Percentiles rank a stretch among this genome's conserved stretches.
Evolutionary conservation across 2,888 invertebrate genomes (phyloP).

Genomic region (Peribatodes rhomboidaria): DNA sequence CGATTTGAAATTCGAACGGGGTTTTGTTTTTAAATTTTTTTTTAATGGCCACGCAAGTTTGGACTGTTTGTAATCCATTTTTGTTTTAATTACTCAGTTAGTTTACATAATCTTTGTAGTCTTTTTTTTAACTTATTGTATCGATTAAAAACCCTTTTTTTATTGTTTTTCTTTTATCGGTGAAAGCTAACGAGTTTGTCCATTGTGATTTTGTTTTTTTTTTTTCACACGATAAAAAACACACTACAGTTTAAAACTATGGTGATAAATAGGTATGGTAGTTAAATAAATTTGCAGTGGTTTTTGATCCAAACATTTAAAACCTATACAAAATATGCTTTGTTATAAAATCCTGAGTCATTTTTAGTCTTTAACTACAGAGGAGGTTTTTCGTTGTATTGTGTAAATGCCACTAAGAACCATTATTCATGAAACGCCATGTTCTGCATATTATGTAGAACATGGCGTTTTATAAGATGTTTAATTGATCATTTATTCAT

Average conservation of each 20-base stretch:
- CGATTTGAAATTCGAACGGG: constrained; percentile 69
- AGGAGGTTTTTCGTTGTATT: constrained; percentile 10
- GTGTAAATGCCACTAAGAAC: constrained; percentile 22
- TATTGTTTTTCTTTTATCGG: too few species aligned
- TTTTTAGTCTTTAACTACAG: neutral
- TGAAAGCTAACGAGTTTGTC: too few species aligned
- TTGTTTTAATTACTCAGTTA: constrained; percentile 26
- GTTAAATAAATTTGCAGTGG: too few species aligned
- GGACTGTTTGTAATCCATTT: constrained; percentile 25
- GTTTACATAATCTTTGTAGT: constrained; percentile 20
- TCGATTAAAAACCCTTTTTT: neutral
- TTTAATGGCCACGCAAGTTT: constrained; percentile 58
- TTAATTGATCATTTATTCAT: constrained; percentile 3
- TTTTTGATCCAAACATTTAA: too few species aligned
- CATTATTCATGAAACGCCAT: too few species aligned
- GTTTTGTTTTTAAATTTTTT: constrained; percentile 63
- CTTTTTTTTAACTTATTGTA: constrained; percentile 24
- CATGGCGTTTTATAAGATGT: constrained; percentile 8
- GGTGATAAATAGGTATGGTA: too few species aligned
- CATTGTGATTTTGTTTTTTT: constrained; percentile 23
- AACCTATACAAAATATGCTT: neutral
- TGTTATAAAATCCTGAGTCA: neutral
- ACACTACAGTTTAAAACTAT: too few species aligned
- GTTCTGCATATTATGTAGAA: constrained; percentile 18
- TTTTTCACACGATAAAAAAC: too few species aligned